A percentile compares a stretch with the other conserved stretches of the same genome.
Conservation (phyloP, 1,140 invertebrate genomes). For the Hypsibius dujardini region DNA sequence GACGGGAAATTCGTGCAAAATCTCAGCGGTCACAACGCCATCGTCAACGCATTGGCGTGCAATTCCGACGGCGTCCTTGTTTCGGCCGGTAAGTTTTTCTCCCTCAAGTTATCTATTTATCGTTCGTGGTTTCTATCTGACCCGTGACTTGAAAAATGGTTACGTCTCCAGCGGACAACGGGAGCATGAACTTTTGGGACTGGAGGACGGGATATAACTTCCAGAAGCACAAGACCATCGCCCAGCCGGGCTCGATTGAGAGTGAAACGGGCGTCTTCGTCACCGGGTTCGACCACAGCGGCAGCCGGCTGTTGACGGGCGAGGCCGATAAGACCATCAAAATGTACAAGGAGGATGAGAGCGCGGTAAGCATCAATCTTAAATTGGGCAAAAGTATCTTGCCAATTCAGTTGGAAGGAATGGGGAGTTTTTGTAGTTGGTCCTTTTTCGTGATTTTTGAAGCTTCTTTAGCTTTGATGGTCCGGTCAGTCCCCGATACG, state of each 20-base stretch:
- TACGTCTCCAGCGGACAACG: conserved; percentile 54
- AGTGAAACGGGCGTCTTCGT: conserved; percentile 93
- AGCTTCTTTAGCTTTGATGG: too few species aligned
- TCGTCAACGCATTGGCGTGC: conserved; percentile 84
- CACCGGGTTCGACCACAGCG: conserved; percentile 80
- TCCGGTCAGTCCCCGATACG: too few species aligned
- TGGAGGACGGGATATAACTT: conserved; percentile 98
- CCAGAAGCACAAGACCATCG: conserved; percentile 70
- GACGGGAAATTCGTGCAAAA: conserved; percentile 97
- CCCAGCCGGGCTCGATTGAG: conserved; percentile 98
- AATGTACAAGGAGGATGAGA: conserved; percentile 93
- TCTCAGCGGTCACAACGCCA: conserved; percentile 86
- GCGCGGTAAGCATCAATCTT: conserved; percentile 44
- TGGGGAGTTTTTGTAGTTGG: background rate
- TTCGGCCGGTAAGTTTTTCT: conserved; percentile 52
- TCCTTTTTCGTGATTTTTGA: too few species aligned
- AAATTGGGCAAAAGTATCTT: conserved; percentile 22
- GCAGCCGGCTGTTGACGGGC: conserved; percentile 75
- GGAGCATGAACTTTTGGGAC: conserved; percentile 95
- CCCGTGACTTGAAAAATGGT: background rate
- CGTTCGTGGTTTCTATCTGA: too few species aligned
- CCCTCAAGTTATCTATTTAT: too few species aligned
- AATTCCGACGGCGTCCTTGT: conserved; percentile 86
- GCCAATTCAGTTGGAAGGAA: background rate
- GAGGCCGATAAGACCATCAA: conserved; percentile 99